Evolutionary conservation across 37 sponge, comb jelly and placozoan genomes (phyloP).

Genomic region (Axinella damicornis): DNA sequence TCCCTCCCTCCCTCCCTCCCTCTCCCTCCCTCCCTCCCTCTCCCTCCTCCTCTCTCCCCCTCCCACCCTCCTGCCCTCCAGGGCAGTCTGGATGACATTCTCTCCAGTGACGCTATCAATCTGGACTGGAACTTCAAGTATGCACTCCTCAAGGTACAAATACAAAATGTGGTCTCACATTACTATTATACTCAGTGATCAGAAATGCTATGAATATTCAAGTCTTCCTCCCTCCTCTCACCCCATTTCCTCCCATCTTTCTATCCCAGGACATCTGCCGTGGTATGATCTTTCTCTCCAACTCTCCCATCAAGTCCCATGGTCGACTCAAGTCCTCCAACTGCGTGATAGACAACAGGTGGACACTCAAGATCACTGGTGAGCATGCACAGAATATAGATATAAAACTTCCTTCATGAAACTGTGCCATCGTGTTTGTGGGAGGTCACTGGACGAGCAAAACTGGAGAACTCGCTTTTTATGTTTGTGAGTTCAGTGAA

Average conservation of each 20-base stretch:
- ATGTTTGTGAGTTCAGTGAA: too few relatives aligned
- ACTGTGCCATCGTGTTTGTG: too few relatives aligned
- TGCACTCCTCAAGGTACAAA: slow-evolving; percentile 49
- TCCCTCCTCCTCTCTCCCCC: too few relatives aligned
- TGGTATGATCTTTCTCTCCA: slow-evolving; percentile 59
- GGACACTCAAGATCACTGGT: slow-evolving; percentile 79
- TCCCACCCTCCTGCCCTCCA: too few relatives aligned
- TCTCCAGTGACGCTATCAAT: slow-evolving; percentile 32
- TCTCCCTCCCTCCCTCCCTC: too few relatives aligned
- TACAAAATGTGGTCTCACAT: background rate
- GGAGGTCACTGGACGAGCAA: too few relatives aligned
- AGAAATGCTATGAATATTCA: background rate
- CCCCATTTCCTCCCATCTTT: background rate
- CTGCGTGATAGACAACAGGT: slow-evolving; percentile 76
- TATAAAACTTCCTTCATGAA: too few relatives aligned
- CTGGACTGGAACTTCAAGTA: slow-evolving; percentile 79
- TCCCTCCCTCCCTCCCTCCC: slow-evolving; percentile 28
- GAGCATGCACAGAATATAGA: background rate
- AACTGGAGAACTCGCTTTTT: too few relatives aligned
- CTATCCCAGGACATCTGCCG: slow-evolving; percentile 61
- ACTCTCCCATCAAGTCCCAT: slow-evolving; percentile 62
- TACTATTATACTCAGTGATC: too few relatives aligned
- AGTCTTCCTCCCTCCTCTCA: background rate
- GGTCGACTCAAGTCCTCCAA: slow-evolving; percentile 77
- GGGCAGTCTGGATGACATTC: slow-evolving; percentile 69